Percentiles rank a stretch among this genome's conserved stretches.
These are phyloP conservation scores for Triplophysa yarkandensis DNA, from an alignment of 2,797 vertebrate species.

Conservation along the genomic window DNA sequence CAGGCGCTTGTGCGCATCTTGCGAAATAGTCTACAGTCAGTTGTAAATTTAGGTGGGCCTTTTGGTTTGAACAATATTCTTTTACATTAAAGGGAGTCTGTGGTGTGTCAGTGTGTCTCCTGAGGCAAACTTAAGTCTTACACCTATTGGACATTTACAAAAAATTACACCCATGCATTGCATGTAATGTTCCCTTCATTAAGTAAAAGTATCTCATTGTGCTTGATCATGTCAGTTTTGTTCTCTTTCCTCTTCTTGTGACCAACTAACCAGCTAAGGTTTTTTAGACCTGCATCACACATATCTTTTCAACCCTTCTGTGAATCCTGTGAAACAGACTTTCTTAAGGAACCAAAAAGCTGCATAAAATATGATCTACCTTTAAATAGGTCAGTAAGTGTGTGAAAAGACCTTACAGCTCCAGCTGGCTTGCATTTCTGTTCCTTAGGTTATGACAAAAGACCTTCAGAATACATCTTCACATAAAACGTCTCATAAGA, in stretches of 20 bases:
- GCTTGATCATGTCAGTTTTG: not conserved
- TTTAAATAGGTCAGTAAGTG: slow-evolving; percentile 5
- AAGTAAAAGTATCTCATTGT: not conserved
- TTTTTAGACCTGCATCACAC: not conserved
- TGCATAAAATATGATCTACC: slow-evolving; percentile 10
- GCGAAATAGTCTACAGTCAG: no score
- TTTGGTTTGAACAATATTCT: no score
- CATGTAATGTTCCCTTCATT: not conserved
- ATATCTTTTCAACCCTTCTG: not conserved
- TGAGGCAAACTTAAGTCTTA: not conserved
- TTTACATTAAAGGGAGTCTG: not conserved
- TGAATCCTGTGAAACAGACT: not conserved
- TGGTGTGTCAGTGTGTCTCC: not conserved
- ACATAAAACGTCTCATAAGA: not conserved
- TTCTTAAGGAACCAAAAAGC: not conserved
- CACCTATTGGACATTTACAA: not conserved
- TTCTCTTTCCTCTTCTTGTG: not conserved
- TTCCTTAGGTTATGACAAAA: slow-evolving; percentile 10
- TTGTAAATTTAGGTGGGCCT: no score
- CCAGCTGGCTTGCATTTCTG: not conserved
- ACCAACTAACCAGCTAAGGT: no score
- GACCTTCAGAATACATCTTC: not conserved
- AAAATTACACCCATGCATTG: not conserved
- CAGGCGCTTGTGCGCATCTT: no score
- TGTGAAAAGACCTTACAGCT: slow-evolving; percentile 14